phyloP scores from a whole-genome alignment of 2,888 invertebrate genomes.

The Plebejus argus region DNA sequence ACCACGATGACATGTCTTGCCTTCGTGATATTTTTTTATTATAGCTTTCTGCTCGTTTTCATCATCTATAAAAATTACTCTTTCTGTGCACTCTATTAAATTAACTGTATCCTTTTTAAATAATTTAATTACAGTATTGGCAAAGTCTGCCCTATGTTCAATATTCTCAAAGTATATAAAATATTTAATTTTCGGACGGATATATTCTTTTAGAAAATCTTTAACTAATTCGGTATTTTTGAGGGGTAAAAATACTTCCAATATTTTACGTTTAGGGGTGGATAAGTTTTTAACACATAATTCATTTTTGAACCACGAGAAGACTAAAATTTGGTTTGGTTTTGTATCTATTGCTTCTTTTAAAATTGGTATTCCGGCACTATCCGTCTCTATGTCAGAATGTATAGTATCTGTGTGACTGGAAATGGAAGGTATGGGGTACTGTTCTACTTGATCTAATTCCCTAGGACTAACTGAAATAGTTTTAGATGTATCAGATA shows the following conservation, averaged over 20 bases:
- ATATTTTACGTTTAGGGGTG: slow-evolving; percentile 43
- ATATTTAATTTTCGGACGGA: slow-evolving; percentile 43
- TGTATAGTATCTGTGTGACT: slow-evolving; percentile 34
- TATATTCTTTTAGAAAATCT: slow-evolving; percentile 45
- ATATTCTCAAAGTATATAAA: slow-evolving; percentile 42
- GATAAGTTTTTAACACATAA: slow-evolving; percentile 43
- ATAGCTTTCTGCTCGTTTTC: slow-evolving; percentile 39
- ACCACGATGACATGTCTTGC: slow-evolving; percentile 42
- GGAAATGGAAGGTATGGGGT: not conserved
- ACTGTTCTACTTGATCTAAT: slow-evolving; percentile 9
- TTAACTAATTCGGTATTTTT: slow-evolving; percentile 43
- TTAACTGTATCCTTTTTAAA: slow-evolving; percentile 36
- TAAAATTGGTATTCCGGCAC: slow-evolving; percentile 44
- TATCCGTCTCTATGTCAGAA: slow-evolving; percentile 36
- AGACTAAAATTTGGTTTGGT: slow-evolving; percentile 47
- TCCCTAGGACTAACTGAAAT: slow-evolving; percentile 22
- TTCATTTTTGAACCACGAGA: slow-evolving; percentile 42
- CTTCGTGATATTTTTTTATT: slow-evolving; percentile 40
- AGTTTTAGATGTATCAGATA: slow-evolving; percentile 30
- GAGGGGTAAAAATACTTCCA: slow-evolving; percentile 45
- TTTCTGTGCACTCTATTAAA: slow-evolving; percentile 40
- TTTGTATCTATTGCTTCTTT: slow-evolving; percentile 49
- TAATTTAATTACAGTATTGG: slow-evolving; percentile 30
- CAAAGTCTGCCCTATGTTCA: slow-evolving; percentile 33
- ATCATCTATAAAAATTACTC: slow-evolving; percentile 33